These are phyloP conservation scores for Sebastes goodei DNA, from an alignment of 2,797 vertebrate species.

Conservation along the genomic window DNA sequence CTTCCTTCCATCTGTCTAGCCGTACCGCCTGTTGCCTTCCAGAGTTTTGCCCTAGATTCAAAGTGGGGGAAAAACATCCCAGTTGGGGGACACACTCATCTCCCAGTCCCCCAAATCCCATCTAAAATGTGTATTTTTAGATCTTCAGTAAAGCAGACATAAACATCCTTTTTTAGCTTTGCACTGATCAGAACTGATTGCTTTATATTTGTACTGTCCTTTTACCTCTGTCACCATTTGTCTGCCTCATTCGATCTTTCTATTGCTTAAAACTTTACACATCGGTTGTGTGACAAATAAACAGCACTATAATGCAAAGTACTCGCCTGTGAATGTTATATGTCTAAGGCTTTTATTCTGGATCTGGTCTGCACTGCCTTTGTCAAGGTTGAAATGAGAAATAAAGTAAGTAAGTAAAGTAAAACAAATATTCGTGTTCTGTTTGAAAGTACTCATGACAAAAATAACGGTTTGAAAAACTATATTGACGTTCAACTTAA, in stretches of 20 bases:
- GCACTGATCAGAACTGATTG: background rate
- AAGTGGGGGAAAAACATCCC: slow-evolving; percentile 13
- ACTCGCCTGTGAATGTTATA: no score
- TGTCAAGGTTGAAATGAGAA: no score
- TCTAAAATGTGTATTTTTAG: slow-evolving; percentile 51
- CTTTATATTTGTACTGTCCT: background rate
- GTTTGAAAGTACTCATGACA: no score
- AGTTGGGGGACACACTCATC: slow-evolving; percentile 8
- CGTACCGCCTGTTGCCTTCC: slow-evolving; percentile 34
- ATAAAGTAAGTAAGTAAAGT: no score
- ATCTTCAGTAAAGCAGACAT: background rate
- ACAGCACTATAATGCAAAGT: no score
- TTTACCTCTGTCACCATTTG: background rate
- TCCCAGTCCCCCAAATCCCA: slow-evolving; percentile 10
- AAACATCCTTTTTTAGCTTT: slow-evolving; percentile 1
- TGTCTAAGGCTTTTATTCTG: no score
- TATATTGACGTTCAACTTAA: no score
- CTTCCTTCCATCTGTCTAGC: slow-evolving; percentile 57
- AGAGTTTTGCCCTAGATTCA: slow-evolving; percentile 46
- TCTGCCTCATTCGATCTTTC: background rate
- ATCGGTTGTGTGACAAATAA: no score
- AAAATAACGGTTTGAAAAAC: no score
- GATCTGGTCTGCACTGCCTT: no score
- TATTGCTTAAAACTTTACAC: no score
- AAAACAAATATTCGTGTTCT: no score